phyloP scores from a whole-genome alignment of 64 coral and sea anemone genomes.

The Pocillopora verrucosa region DNA sequence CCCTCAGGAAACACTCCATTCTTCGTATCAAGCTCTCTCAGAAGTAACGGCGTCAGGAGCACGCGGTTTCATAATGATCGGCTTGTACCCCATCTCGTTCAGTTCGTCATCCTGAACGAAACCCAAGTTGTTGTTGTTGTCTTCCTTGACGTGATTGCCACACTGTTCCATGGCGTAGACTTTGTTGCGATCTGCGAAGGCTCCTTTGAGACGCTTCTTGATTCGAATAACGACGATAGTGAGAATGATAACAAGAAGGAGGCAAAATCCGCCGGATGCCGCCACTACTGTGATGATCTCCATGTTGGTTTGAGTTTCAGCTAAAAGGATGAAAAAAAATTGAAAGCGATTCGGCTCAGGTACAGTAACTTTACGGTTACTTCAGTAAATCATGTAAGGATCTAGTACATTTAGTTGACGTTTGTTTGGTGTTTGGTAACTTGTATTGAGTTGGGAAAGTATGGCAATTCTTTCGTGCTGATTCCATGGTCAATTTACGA shows the following conservation, averaged over 20 bases:
- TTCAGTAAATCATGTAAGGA: no score
- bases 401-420: no score
- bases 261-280: neutral
- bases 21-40: neutral
- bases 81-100: slow-evolving; percentile 11
- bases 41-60: neutral
- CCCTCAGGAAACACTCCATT: neutral
- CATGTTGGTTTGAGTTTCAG: slow-evolving; percentile 14
- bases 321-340: neutral
- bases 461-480: no score
- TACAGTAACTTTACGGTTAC: no score
- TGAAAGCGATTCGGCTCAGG: neutral
- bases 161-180: slow-evolving; percentile 17
- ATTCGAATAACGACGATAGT: neutral
- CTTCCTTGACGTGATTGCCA: slow-evolving; percentile 6
- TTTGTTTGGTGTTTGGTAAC: no score
- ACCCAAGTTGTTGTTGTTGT: neutral
- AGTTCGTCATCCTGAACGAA: slow-evolving; percentile 1
- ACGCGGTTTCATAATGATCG: neutral
- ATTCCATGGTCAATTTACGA: no score
- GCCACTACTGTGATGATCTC: neutral
- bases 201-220: slow-evolving; percentile 17
- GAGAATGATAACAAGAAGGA: slow-evolving; percentile 14
- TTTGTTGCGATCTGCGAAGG: slow-evolving; percentile 11
- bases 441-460: no score